phyloP scores from a whole-genome alignment of 2,113 vertebrate genomes.

The Lampris megalopsis region DNA sequence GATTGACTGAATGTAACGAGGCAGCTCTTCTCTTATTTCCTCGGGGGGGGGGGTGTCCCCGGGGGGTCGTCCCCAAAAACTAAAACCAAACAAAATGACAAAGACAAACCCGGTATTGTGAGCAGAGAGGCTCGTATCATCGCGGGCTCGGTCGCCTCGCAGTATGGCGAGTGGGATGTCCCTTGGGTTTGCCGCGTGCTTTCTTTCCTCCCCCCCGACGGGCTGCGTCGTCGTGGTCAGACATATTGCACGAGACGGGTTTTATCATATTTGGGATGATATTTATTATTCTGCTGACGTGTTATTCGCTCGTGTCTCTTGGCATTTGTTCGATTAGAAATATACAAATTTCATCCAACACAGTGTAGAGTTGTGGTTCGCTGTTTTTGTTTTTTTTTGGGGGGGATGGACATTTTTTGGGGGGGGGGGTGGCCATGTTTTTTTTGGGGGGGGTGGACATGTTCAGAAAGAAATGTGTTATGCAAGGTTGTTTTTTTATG shows the following conservation, averaged over 20 bases:
- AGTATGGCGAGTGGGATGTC: conserved; percentile 25
- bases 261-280: conserved; percentile 16
- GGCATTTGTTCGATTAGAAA: conserved; percentile 20
- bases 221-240: conserved; percentile 22
- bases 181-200: conserved; percentile 23
- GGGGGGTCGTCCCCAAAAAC: no score
- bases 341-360: neutral
- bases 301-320: conserved; percentile 23
- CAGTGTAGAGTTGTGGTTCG: neutral
- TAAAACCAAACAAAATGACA: no score
- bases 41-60: no score
- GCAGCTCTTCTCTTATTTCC: conserved; percentile 26
- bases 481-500: conserved; percentile 61
- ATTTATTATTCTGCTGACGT: conserved; percentile 1
- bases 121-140: conserved; percentile 38
- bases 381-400: conserved; percentile 21
- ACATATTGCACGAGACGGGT: conserved; percentile 14
- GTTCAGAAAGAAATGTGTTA: conserved; percentile 63
- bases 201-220: conserved; percentile 31
- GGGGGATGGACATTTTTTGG: no score
- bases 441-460: conserved; percentile 15
- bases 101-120: no score
- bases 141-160: conserved; percentile 37
- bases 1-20: conserved; percentile 20
- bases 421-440: neutral